Evolutionary conservation across 2,797 vertebrate species (phyloP), one percentile per base, ranked within the genome.

Genomic region (Spinibarbus caldwelli): DNA sequence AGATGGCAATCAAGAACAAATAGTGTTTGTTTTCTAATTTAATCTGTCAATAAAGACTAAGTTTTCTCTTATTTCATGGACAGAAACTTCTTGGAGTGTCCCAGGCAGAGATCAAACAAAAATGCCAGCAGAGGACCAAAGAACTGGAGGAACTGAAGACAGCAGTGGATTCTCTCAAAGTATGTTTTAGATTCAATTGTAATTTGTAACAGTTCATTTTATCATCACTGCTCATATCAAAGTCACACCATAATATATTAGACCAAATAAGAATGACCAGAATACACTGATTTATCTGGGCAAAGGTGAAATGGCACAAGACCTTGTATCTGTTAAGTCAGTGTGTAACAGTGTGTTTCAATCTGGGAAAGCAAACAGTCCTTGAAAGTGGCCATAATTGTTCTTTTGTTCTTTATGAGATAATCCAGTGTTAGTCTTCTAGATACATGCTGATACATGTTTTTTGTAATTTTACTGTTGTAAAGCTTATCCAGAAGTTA

Each of bases 81-180:
- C 92, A 97, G 97, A 97, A 96, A 95, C 92, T 96, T 80, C 90
- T 96, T 89, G 96, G 96, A 91, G 90, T 94, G 9, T 93, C 95
- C 45, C 93, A 95, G 82, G 91, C 96, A 2, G 96, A 97, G 91
- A 96, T 96, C 79, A 95, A 91, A 87, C 92, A 94, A 84, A 96
- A 96, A 94, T 95, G 95, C 83, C 95, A 94, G 19, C 96, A 96
- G 86, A 94, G 96, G 64, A 89, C 95, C 87, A 96, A 95, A 86
- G 96, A 97, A 88, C 88, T 97, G 88, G 95, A 96, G 29, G 94
- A 95, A 85, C 92, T 97, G 86, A 96, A 95, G 89, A 95, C 95
- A 1, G 92, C 95, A 2, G 95, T 95, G 85, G 95, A 96, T 88
- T 96, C 95, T 5, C 88, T 96, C 21, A 96, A 96, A 91, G 95